A percentile compares a stretch with the other conserved stretches of the same genome.
These are phyloP conservation scores for Apodemia zela DNA, from an alignment of 2,888 invertebrate genomes.

Conservation along the genomic window DNA sequence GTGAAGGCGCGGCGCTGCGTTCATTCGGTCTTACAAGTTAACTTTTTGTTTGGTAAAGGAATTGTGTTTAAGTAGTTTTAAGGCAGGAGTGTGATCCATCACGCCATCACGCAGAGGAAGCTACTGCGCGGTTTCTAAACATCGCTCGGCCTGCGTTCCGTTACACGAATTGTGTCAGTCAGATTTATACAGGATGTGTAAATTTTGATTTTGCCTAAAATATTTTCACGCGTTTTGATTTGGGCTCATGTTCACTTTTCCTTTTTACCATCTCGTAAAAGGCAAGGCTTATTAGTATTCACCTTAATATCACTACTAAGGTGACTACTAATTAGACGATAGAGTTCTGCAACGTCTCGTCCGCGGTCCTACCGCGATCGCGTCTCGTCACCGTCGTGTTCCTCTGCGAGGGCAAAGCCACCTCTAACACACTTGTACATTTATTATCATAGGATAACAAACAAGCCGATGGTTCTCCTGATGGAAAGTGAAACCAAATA, in stretches of 20 bases:
- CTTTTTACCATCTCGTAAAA: background rate
- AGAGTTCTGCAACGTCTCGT: background rate
- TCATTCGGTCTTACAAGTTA: slow-evolving; percentile 48
- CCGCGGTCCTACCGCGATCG: too few relatives aligned
- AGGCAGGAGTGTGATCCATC: slow-evolving; percentile 48
- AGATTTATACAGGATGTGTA: slow-evolving; percentile 31
- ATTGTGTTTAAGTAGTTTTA: slow-evolving; percentile 49
- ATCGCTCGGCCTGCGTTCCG: slow-evolving; percentile 37
- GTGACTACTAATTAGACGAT: slow-evolving; percentile 8
- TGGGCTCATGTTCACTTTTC: background rate
- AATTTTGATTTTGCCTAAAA: background rate
- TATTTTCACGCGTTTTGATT: too few relatives aligned
- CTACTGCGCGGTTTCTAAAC: slow-evolving; percentile 61
- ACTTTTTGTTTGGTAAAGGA: slow-evolving; percentile 39
- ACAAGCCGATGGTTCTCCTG: too few relatives aligned
- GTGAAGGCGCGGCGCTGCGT: slow-evolving; percentile 42
- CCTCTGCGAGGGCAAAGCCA: too few relatives aligned
- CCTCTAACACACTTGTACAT: too few relatives aligned
- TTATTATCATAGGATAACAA: too few relatives aligned
- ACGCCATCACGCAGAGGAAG: slow-evolving; percentile 55
- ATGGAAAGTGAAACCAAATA: too few relatives aligned
- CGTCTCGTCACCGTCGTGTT: too few relatives aligned
- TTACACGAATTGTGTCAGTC: slow-evolving; percentile 32
- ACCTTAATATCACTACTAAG: too few relatives aligned
- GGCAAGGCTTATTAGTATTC: too few relatives aligned